Evolutionary conservation across 30 jellyfish, hydroid and myxozoan species (phyloP).

Genomic region (Aurelia sp.): DNA sequence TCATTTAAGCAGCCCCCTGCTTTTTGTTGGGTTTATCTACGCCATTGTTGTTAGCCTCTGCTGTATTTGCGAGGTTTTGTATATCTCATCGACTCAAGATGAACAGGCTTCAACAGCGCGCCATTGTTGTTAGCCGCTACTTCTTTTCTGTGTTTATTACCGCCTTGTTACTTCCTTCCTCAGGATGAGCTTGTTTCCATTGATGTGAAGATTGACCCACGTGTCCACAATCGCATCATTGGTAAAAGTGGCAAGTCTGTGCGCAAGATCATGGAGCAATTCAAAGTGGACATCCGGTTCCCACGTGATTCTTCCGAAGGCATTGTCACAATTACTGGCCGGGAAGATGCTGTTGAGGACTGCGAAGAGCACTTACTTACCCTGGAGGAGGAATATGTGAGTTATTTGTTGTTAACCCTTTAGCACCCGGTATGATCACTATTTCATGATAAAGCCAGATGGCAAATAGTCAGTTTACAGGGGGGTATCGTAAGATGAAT

Average conservation of each 20-base stretch:
- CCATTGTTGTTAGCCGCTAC: too few relatives aligned
- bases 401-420: conserved; percentile 1
- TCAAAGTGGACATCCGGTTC: conserved; percentile 94
- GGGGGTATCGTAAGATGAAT: too few relatives aligned
- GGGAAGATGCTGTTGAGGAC: conserved; percentile 85
- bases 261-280: conserved; percentile 84
- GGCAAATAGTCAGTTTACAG: too few relatives aligned
- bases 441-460: too few relatives aligned
- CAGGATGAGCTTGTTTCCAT: conserved; percentile 85
- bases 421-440: too few relatives aligned
- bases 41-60: too few relatives aligned
- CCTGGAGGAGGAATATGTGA: conserved; percentile 94
- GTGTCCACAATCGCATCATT: conserved; percentile 92
- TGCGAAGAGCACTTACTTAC: conserved; percentile 91
- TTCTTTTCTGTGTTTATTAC: too few relatives aligned
- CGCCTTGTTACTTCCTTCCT: background rate
- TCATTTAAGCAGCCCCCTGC: too few relatives aligned
- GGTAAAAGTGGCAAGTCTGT: conserved; percentile 90
- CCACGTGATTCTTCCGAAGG: conserved; percentile 81
- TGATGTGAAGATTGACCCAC: conserved; percentile 80
- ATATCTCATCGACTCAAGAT: too few relatives aligned
- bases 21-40: too few relatives aligned
- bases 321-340: conserved; percentile 82
- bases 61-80: too few relatives aligned
- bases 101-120: too few relatives aligned